Evolutionary conservation across 2,888 invertebrate species (phyloP).

Genomic region (Hoplodrina blanda): DNA sequence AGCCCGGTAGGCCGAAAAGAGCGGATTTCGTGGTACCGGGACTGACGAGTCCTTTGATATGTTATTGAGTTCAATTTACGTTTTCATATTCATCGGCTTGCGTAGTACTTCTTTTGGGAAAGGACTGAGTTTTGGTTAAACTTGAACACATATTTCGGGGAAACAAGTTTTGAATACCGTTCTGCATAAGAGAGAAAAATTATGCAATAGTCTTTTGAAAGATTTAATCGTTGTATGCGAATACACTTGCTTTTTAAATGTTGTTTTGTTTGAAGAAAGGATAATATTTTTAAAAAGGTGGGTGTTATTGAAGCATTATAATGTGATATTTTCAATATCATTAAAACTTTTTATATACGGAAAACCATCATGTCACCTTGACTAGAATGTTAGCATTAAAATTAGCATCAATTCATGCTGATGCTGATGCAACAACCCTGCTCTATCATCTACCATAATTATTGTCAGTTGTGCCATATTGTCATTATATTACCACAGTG

Average conservation of each 20-base stretch:
- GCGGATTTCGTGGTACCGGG: constrained; percentile 66
- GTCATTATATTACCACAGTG: constrained; percentile 46
- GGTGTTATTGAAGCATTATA: too few species aligned
- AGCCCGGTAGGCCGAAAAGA: constrained; percentile 74
- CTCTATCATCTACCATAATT: too few species aligned
- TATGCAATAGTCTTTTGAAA: constrained; percentile 4
- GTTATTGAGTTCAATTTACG: constrained; percentile 84
- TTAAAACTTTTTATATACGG: too few species aligned
- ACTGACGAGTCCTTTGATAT: constrained; percentile 83
- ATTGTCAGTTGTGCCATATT: constrained; percentile 25
- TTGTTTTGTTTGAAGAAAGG: too few species aligned
- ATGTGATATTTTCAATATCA: too few species aligned
- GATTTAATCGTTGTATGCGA: neutral
- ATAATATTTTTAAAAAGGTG: too few species aligned
- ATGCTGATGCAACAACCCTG: too few species aligned
- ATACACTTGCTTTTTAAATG: neutral
- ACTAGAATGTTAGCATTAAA: too few species aligned
- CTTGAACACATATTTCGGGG: constrained; percentile 24
- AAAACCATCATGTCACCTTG: too few species aligned
- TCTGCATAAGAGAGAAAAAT: neutral
- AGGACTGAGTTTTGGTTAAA: constrained; percentile 43
- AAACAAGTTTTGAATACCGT: constrained; percentile 43
- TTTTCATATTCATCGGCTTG: constrained; percentile 75
- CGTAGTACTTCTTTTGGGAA: constrained; percentile 52
- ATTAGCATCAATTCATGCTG: too few species aligned